Conservation (phyloP, 2,797 vertebrate species). For the Anomalospiza imberbis region DNA sequence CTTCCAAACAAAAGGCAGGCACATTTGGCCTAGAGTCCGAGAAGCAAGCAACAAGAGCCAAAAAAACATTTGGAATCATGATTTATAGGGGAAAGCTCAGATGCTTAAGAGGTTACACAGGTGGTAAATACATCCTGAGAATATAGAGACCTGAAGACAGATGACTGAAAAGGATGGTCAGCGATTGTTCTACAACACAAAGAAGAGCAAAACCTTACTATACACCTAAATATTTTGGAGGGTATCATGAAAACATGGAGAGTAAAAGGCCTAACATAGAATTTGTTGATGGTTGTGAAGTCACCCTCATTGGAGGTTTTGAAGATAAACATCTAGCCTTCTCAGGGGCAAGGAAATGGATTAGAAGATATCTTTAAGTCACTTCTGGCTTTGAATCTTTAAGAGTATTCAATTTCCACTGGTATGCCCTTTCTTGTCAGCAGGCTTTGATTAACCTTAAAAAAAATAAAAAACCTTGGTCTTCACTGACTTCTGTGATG, state of each 20-base stretch:
- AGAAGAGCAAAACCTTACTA: background rate
- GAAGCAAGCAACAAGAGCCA: background rate
- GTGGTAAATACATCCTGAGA: background rate
- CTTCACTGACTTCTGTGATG: background rate
- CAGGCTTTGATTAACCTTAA: background rate
- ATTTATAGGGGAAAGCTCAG: background rate
- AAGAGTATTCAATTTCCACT: background rate
- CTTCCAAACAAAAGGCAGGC: background rate
- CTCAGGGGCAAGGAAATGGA: background rate
- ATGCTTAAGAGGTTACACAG: background rate
- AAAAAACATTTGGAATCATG: background rate
- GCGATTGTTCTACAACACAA: background rate
- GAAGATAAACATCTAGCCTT: constrained; percentile 23
- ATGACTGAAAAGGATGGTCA: background rate
- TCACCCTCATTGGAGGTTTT: background rate
- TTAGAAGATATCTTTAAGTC: background rate
- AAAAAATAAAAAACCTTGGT: background rate
- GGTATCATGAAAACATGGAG: background rate
- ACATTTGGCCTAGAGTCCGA: background rate
- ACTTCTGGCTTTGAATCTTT: constrained; percentile 16
- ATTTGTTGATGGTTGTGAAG: background rate
- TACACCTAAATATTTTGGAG: background rate
- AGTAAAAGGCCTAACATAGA: background rate
- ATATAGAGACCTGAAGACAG: background rate
- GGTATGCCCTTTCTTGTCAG: background rate